Base-by-base conservation (phyloP, 2,113 vertebrate genomes). In the Otis tarda region DNA sequence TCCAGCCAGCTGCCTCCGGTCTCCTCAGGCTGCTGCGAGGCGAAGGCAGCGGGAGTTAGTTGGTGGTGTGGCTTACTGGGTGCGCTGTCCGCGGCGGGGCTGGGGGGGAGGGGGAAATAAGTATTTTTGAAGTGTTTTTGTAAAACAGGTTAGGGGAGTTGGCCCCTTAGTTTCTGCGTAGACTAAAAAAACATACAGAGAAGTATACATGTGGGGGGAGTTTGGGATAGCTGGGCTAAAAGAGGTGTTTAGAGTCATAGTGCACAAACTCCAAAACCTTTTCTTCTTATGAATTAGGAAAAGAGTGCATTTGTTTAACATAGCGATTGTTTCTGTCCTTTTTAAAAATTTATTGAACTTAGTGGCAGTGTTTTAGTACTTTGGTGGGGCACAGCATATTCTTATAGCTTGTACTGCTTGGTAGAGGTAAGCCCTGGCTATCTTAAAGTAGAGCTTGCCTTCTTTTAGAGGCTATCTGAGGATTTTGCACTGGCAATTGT, bases 81-180 rank as follows among this genome's bases (percentile, higher is more conserved):
- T 12, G 47, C 47, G 47, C 47, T 49, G 49, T 22, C 10, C 22
- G 49, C 49, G 18, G 55, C 18, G 55, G 55, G 17, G 13, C 15
- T 10, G 55, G 55, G 7, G 30, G 10, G 1, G 41, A 14, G 11
- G 41, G 1, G 0, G 1, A 1, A 13, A 4, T 2, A 2, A 12
- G 10, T 28, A 2, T 4, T 19, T 68, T 41, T 17, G 16, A 27
- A 18, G 17, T 35, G 64, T 10, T 39, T 61, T 19, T 7, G 2
- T 12, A 22, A 41, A 76, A 1, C 17, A 9, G 43, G 7, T 57
- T 31, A 8, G 47, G 6, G 10, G 20, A n/a, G 31, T 7, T 78
- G 37, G 13, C 27, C 45, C 18, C 16, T 14, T 4, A 10, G n/a
- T 20, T 57, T 24, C 14, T n/a, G 37, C 9, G 2, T 7, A 6